Evolutionary conservation across 2,797 vertebrate species (phyloP), one percentile per base, ranked within the genome.

Genomic region (Coranthus polyacanthus): DNA sequence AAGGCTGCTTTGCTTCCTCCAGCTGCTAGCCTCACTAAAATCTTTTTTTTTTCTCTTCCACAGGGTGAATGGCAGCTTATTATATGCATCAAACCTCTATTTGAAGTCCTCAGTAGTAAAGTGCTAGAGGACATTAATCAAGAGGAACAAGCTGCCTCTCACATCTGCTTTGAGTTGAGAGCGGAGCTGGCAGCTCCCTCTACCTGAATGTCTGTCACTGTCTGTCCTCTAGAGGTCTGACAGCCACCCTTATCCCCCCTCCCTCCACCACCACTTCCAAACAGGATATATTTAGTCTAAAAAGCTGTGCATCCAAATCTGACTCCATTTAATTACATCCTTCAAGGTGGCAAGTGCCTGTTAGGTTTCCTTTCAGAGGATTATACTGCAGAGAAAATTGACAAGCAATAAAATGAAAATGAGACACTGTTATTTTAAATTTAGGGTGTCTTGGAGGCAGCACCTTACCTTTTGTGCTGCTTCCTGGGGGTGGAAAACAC

Each of bases 241-340:
- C 46, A 71, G 29, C 42, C 34, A 50, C 52, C 54, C 49, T 36
- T 9, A 32, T 32, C 29, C 41, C 26, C 26, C 49, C 49, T 16
- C 22, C 54, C 22, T 59, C 64, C 54, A 21, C 38, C 41, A 32
- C 18, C 59, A 61, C 53, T 55, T 57, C 17, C 66, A 81, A 75
- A 76, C 67, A 56, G 72, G 81, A 79, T 89, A 86, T 85, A 86
- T 89, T 88, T 91, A 88, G 79, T 76, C 73, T 71, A 62, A 80
- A 85, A 67, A 29, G 72, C 66, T 64, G 44, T 43, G 46, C 67
- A 55, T 81, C 73, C 72, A 62, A 55, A 69, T 71, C 68, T 68
- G 72, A 79, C 77, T 76, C 76, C 61, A 77, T 78, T 87, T 82
- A 83, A 89, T 87, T 85, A 85, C 74, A 87, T 72, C 68, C 77